Conservation (phyloP, 2,113 vertebrate species). For the Thomomys bottae region DNA sequence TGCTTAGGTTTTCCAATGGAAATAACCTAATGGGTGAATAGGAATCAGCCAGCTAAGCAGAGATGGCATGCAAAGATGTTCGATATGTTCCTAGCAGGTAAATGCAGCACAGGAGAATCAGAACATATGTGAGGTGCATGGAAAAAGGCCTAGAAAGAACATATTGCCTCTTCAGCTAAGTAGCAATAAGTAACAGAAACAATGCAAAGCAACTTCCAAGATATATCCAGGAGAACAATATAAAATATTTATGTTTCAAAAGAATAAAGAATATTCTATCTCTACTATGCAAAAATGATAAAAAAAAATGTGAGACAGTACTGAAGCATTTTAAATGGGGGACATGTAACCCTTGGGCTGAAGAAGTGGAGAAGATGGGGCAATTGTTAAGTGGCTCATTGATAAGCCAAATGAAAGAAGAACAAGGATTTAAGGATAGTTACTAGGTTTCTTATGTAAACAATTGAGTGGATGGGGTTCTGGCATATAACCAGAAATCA, state of each 20-base stretch:
- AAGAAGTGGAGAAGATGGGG: background rate
- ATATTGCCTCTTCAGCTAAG: background rate
- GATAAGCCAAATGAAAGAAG: background rate
- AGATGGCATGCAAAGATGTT: background rate
- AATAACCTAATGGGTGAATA: background rate
- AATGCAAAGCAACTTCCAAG: background rate
- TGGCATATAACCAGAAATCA: background rate
- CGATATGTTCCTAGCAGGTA: background rate
- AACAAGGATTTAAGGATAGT: background rate
- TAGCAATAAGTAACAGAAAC: background rate
- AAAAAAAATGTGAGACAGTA: background rate
- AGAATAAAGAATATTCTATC: background rate
- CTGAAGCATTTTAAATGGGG: background rate
- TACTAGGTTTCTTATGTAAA: slow-evolving; percentile 13
- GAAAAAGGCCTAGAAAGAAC: too few species aligned
- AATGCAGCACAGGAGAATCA: background rate
- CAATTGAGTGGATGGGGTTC: background rate
- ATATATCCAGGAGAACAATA: background rate
- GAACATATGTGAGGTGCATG: background rate
- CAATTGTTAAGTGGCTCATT: background rate
- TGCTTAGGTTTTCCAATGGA: background rate
- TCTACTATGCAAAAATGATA: background rate
- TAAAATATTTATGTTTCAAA: background rate
- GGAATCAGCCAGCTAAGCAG: background rate
- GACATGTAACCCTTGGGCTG: background rate